Evolutionary conservation across 2,797 vertebrate genomes (phyloP).

Genomic region (Sus cebifrons): DNA sequence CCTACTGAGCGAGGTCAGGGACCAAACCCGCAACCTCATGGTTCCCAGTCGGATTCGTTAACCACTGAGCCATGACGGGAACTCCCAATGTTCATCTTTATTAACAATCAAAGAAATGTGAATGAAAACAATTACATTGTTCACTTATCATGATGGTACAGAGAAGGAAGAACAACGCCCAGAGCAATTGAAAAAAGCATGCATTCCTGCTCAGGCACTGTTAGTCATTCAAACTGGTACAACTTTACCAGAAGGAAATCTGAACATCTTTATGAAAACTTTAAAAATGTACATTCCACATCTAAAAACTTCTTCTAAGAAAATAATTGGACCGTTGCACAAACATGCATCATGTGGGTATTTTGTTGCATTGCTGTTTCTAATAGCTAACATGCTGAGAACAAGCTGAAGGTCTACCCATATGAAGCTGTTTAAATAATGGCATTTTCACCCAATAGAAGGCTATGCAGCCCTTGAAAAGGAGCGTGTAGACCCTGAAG

Average conservation of each 20-base stretch:
- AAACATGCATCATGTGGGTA: background rate
- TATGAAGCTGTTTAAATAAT: background rate
- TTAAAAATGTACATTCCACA: background rate
- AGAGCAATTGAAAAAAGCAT: background rate
- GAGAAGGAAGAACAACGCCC: background rate
- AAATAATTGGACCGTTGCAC: background rate
- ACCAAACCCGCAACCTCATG: too few species aligned
- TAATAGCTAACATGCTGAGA: background rate
- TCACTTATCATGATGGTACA: background rate
- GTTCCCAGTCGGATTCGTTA: too few species aligned
- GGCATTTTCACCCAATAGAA: background rate
- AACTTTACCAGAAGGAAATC: background rate
- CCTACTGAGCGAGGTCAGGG: too few species aligned
- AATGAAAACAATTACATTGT: slow-evolving; percentile 49
- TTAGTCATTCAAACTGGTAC: background rate
- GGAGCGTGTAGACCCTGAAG: background rate
- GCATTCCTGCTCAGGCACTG: too few species aligned
- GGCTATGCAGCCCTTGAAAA: background rate
- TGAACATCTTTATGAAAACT: background rate
- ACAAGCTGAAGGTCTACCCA: background rate
- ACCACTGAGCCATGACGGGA: too few species aligned
- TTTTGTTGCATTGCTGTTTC: background rate
- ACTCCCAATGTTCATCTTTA: background rate
- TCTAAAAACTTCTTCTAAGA: background rate
- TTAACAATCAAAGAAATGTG: slow-evolving; percentile 57